Conservation (phyloP, 2,113 vertebrate genomes). For the Erpornis zantholeuca region DNA sequence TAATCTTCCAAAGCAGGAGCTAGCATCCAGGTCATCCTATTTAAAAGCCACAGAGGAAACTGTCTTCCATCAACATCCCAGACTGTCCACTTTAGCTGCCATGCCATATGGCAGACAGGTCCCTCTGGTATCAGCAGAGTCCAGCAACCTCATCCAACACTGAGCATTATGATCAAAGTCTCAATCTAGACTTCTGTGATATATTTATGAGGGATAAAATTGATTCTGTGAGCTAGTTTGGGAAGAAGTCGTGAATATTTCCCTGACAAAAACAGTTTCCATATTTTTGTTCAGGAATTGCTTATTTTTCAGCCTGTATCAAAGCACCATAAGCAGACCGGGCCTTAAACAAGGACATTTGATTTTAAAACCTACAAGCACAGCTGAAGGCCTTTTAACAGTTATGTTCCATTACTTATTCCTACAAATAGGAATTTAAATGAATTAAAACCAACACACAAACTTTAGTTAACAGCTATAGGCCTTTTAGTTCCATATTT, state of each 20-base stretch:
- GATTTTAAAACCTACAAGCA: not conserved
- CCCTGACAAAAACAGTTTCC: not conserved
- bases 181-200: not conserved
- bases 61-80: not conserved
- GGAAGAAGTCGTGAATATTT: not conserved
- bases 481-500: slow-evolving; percentile 22
- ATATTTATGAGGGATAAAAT: not conserved
- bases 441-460: slow-evolving; percentile 29
- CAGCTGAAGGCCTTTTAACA: not conserved
- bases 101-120: not conserved
- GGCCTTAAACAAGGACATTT: not conserved
- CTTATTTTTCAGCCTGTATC: not conserved
- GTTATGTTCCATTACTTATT: not conserved
- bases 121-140: not conserved
- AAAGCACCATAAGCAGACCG: not conserved
- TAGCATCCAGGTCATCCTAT: not conserved
- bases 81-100: not conserved
- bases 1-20: not conserved
- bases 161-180: not conserved
- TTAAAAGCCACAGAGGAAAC: not conserved
- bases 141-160: not conserved
- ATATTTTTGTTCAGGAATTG: not conserved
- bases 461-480: slow-evolving; percentile 40
- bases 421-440: slow-evolving; percentile 10
- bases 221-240: not conserved